Base-by-base conservation (phyloP, 2,113 vertebrate genomes). In the Oxygymnocypris stewartii region DNA sequence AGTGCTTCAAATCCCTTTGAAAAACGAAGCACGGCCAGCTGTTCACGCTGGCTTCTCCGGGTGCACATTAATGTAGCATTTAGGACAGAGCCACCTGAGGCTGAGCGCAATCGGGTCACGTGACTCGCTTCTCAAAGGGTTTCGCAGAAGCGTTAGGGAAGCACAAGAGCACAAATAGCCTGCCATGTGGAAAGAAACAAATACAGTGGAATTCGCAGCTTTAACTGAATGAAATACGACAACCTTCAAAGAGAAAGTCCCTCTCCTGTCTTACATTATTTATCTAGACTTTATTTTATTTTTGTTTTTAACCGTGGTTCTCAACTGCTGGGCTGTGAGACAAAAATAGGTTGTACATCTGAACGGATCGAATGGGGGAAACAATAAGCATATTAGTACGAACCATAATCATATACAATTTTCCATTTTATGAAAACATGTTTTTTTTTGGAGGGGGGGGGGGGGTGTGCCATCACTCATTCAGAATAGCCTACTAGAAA, bases 221-320 rank as follows among this genome's bases (percentile, higher is more conserved):
- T 96, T 95, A 95, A 95, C 93, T 28, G 93, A 90, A 91, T 94
- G 94, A 94, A 94, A 93, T 87, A 86, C 92, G 93, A 95, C 95
- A 94, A 94, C 93, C 92, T 82, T 84, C 23, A 83, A 76, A 75
- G 59, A 42, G 63, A 74, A 80, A 61, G 13, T 49, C 1, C 44
- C 47, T 51, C 47, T 78, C 25, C 47, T 35, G 8, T 16, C 13
- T 69, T 69, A 35, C 28, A 61, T 61, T 61, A 59, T 59, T 10
- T 2, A 23, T 59, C 54, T 23, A 23, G 6, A 23, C 23, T 59
- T n/a, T 20, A 59, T 59, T 23, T 9, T 6, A 18, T 18, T 57
- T 57, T 59, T 8, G 6, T 37, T 40, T 71, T 20, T n/a, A 14
- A 75, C 23, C 47, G 75, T 78, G 75, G 75, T 54, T 78, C 75